Evolutionary conservation across 2,888 invertebrate genomes (phyloP).

Genomic region (Nomada flava): DNA sequence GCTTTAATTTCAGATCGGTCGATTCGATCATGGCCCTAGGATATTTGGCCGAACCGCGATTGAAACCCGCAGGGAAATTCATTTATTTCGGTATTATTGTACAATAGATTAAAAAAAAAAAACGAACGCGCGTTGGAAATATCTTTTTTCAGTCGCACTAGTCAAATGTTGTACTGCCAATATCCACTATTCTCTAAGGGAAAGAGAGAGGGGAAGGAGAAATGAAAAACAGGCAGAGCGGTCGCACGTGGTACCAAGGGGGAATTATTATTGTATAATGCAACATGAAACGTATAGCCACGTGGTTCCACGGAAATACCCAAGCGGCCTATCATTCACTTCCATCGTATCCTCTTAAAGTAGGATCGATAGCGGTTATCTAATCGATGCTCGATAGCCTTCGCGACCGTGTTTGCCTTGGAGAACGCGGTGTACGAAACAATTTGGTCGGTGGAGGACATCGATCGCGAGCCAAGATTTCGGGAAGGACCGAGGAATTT

Average conservation of each 20-base stretch:
- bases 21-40: background rate
- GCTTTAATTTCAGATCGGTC: background rate
- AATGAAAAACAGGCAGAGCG: background rate
- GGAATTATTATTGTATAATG: constrained; percentile 25
- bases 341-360: constrained; percentile 39
- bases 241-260: too few species aligned
- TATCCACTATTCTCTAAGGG: too few species aligned
- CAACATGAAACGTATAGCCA: constrained; percentile 10
- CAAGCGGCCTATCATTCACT: constrained; percentile 44
- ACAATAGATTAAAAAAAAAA: too few species aligned
- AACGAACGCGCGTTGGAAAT: too few species aligned
- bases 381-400: constrained; percentile 38
- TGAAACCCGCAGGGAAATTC: background rate
- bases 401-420: constrained; percentile 33
- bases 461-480: constrained; percentile 30
- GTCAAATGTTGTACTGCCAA: too few species aligned
- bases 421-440: constrained; percentile 1
- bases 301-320: constrained; percentile 26
- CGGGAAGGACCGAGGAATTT: background rate
- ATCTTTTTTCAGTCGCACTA: too few species aligned
- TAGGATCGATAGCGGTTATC: constrained; percentile 46
- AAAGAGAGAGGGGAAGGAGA: background rate
- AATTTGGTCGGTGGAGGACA: background rate
- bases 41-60: constrained; percentile 7
- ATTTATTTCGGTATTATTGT: background rate